Percentiles rank a stretch among this genome's conserved stretches.
phyloP scores from a whole-genome alignment of 1,140 invertebrate genomes.

The Drosophila busckii region DNA sequence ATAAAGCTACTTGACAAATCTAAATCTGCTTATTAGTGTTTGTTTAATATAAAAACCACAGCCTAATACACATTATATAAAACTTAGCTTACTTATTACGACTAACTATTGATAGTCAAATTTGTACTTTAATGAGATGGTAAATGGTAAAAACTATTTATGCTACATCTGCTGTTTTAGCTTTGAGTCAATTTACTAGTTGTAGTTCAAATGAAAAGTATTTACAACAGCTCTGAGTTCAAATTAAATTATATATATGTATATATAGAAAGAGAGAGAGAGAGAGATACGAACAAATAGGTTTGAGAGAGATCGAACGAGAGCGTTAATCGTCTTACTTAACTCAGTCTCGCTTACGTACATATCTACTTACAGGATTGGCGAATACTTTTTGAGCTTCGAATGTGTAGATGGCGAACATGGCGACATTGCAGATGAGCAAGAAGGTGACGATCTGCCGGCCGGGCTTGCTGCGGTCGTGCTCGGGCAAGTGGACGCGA shows the following conservation, averaged over 20 bases:
- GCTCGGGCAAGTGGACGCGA: constrained; percentile 92
- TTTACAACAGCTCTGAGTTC: neutral
- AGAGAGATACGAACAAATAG: constrained; percentile 27
- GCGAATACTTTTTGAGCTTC: constrained; percentile 95
- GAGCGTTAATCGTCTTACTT: constrained; percentile 74
- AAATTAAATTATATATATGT: neutral
- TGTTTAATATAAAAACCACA: no score
- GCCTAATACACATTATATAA: no score
- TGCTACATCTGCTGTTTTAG: no score
- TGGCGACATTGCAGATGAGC: constrained; percentile 95
- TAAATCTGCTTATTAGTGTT: no score
- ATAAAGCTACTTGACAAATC: no score
- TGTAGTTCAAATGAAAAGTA: neutral
- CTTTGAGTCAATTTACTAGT: no score
- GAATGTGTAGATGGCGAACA: constrained; percentile 98
- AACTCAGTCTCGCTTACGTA: constrained; percentile 78
- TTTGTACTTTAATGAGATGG: neutral
- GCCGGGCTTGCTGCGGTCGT: constrained; percentile 95
- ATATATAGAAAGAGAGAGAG: constrained; percentile 11
- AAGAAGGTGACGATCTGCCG: constrained; percentile 97
- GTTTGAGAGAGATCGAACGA: constrained; percentile 68
- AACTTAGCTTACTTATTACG: no score
- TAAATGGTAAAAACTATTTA: neutral
- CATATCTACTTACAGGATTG: constrained; percentile 86
- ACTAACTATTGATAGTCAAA: constrained; percentile 2